Base-by-base conservation (phyloP, 2,797 vertebrate genomes). In the Thripadectes ignobilis region DNA sequence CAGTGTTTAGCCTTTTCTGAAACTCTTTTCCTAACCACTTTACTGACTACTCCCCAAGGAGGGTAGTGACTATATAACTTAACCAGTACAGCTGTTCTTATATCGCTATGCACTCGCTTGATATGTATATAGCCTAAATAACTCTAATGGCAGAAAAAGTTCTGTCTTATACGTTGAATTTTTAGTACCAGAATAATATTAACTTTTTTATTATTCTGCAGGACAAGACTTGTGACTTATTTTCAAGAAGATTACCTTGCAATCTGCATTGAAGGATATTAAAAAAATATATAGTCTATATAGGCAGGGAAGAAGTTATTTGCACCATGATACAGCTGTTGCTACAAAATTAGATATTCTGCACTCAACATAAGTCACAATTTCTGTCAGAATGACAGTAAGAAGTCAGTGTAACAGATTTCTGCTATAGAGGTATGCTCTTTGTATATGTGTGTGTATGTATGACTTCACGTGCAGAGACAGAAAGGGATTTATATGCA, bases 331-430 rank as follows among this genome's bases (percentile, higher is more conserved):
- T 65, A 82, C 75, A 89, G 46, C 52, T 94, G 39, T 92, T 94
- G 59, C 52, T 86, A 69, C 72, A 93, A 61, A 94, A 92, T 85
- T 45, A 93, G 59, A 24, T 89, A 55, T 39, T 95, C 74, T 92
- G 54, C 54, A 89, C 32, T 82, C 68, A 78, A 22, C 69, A 58
- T 85, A 92, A 85, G 38, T 88, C 83, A 67, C 85, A 92, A 49
- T 83, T 81, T 95, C 39, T 66, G 26, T 15, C 82, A 88, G 58
- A 57, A 87, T 61, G 24, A 65, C 68, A 88, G 59, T 27, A 85
- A 89, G 78, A 94, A 88, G 20, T 51, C 62, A 79, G 45, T 51
- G 68, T 24, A 65, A 46, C 45, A 73, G 76, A 78, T 96, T 91
- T 74, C 69, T 94, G 6, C 67, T 89, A 32, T 20, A 74, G 45